Percentiles rank a stretch among this genome's conserved stretches.
Conservation (phyloP, 2,888 invertebrate genomes). For the Diogma glabrata region DNA sequence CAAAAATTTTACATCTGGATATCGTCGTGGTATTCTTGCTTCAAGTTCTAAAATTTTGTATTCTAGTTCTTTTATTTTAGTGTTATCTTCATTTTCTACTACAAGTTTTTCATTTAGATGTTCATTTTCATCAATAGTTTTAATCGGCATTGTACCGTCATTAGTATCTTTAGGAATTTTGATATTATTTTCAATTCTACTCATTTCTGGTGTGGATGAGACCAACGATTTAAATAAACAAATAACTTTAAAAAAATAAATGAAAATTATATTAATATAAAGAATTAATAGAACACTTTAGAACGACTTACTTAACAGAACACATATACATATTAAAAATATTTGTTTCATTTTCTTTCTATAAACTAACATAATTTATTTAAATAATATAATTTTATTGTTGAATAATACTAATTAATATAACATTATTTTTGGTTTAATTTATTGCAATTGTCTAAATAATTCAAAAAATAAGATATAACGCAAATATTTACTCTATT, state of each 20-base stretch:
- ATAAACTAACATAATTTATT: slow-evolving; percentile 21
- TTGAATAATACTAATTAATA: not conserved
- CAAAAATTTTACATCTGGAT: slow-evolving; percentile 82
- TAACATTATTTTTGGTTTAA: slow-evolving; percentile 26
- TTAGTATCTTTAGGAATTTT: slow-evolving; percentile 20
- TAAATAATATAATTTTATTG: not conserved
- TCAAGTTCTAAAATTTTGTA: slow-evolving; percentile 61
- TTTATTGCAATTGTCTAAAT: too few species aligned
- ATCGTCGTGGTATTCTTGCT: slow-evolving; percentile 64
- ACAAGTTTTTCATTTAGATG: slow-evolving; percentile 2
- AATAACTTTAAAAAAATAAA: slow-evolving; percentile 15
- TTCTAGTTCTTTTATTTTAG: slow-evolving; percentile 54
- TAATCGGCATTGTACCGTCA: slow-evolving; percentile 5
- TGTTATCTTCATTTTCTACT: slow-evolving; percentile 16
- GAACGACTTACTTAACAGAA: slow-evolving; percentile 17
- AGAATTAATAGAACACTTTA: slow-evolving; percentile 2
- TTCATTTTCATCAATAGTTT: not conserved
- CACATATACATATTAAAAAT: slow-evolving; percentile 19
- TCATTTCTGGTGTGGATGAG: slow-evolving; percentile 8
- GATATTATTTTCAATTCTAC: slow-evolving; percentile 19
- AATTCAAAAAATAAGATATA: too few species aligned
- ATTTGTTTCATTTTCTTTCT: slow-evolving; percentile 28
- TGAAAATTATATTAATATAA: not conserved
- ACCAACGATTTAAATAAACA: slow-evolving; percentile 19
- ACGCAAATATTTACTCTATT: too few species aligned